Evolutionary conservation across 2,797 vertebrate species (phyloP).

Genomic region (Lepilemur septentrionalis): DNA sequence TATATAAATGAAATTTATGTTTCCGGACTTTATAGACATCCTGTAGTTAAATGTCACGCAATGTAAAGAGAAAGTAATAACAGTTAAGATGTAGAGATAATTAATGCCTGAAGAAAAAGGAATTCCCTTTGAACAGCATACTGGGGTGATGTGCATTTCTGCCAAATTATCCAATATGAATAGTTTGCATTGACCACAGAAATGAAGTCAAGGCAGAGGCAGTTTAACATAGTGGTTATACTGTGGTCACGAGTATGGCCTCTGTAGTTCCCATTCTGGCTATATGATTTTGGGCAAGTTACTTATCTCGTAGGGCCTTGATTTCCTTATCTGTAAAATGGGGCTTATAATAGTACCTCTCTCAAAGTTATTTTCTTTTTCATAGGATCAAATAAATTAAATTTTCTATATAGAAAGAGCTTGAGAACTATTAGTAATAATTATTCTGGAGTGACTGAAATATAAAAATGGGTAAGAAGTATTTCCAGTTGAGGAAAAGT

Average conservation of each 20-base stretch:
- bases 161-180: background rate
- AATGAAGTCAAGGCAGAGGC: background rate
- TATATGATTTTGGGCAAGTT: background rate
- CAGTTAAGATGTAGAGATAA: conserved; percentile 18
- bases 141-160: background rate
- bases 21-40: background rate
- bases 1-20: background rate
- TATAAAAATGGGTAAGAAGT: background rate
- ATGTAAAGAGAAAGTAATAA: conserved; percentile 44
- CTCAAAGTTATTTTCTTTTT: background rate
- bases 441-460: background rate
- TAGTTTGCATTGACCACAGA: background rate
- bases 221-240: background rate
- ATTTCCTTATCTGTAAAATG: background rate
- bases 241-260: background rate
- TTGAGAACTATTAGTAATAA: background rate
- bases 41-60: conserved; percentile 15
- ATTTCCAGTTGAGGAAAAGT: background rate
- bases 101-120: conserved; percentile 63
- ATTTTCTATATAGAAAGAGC: background rate
- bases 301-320: background rate
- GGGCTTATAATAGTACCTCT: background rate
- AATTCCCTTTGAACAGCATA: conserved; percentile 11
- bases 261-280: background rate
- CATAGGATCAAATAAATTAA: background rate